Evolutionary conservation across 2,797 vertebrate genomes (phyloP).

Genomic region (Notolabrus celidotus): DNA sequence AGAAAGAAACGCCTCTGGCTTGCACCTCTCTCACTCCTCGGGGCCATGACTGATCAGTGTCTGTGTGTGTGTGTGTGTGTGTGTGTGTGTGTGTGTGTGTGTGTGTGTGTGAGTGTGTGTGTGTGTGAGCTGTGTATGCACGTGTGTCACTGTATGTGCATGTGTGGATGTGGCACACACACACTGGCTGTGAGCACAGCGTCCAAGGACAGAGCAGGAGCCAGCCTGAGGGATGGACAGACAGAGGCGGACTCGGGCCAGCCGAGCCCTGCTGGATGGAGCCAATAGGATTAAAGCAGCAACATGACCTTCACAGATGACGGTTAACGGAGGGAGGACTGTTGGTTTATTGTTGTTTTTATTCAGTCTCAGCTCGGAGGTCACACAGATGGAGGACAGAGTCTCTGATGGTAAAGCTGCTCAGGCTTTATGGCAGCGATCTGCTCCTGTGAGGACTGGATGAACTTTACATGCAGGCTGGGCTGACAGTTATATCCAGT

Average conservation of each 20-base stretch:
- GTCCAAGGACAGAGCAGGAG: slow-evolving; percentile 71
- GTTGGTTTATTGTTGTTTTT: slow-evolving; percentile 40
- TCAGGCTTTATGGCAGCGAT: slow-evolving; percentile 3
- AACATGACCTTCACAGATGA: slow-evolving; percentile 69
- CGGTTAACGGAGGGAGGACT: slow-evolving; percentile 31
- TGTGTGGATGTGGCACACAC: slow-evolving; percentile 5
- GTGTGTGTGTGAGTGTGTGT: neutral
- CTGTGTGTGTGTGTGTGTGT: slow-evolving; percentile 10
- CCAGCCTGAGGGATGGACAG: slow-evolving; percentile 53
- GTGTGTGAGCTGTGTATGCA: slow-evolving; percentile 1
- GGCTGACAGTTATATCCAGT: neutral
- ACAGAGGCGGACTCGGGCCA: slow-evolving; percentile 39
- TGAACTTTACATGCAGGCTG: neutral
- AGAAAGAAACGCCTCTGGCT: slow-evolving; percentile 64
- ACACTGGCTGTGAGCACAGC: slow-evolving; percentile 48
- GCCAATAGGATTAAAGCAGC: slow-evolving; percentile 68
- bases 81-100: slow-evolving; percentile 15
- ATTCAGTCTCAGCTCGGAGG: slow-evolving; percentile 24
- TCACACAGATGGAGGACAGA: slow-evolving; percentile 19
- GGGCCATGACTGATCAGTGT: slow-evolving; percentile 40
- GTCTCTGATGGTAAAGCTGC: neutral
- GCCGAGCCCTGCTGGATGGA: slow-evolving; percentile 45
- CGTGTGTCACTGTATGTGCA: neutral
- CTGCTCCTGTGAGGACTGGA: slow-evolving; percentile 3
- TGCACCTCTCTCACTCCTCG: slow-evolving; percentile 45